Base-by-base conservation (phyloP, 2,113 vertebrate species). In the Anhinga anhinga region DNA sequence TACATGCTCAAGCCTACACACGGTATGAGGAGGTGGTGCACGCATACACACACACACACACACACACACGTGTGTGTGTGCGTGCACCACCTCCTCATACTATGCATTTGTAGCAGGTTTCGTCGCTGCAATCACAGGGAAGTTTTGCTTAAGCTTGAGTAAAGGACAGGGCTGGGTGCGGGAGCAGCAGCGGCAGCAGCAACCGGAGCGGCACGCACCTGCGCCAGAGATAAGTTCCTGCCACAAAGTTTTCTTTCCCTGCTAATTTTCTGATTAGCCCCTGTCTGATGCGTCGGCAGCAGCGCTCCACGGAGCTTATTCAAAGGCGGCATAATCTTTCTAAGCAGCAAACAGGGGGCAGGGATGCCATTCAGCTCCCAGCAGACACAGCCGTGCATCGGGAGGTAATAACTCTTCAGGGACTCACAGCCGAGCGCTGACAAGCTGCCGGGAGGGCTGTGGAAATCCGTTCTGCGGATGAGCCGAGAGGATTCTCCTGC, bases 401-500 rank as follows among this genome's bases (percentile, higher is more conserved):
- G 42, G 79, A 90, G 87, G 76, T 42, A 73, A 91, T 67, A 91
- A 83, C 86, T 86, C 83, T 15, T 71, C 61, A 2, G 91, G 87
- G 76, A 36, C 82, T 56, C 25, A 3, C 61, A 73, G 72, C 50
- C 14, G 30, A 79, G 74, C 29, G 11, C 70, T 97, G 95, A 96
- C 94, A 95, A 90, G 96, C 74, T 5, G 73, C 93, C 42, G 23
- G 62, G 58, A 92, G 95, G 86, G 95, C 82, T 95, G 88, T 95
- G 95, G 92, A 96, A 97, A 97, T 96, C 97, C 95, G 83, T 73
- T 91, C 81, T 52, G 76, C 14, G 56, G 96, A 85, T 96, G 91
- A 97, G 97, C 93, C 32, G 38, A 66, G 89, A 95, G 95, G 96
- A 96, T 97, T 97, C 97, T 96, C 90, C 92, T 6, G 76, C 94